phyloP scores from a whole-genome alignment of 2,888 invertebrate species.

The Celastrina argiolus region DNA sequence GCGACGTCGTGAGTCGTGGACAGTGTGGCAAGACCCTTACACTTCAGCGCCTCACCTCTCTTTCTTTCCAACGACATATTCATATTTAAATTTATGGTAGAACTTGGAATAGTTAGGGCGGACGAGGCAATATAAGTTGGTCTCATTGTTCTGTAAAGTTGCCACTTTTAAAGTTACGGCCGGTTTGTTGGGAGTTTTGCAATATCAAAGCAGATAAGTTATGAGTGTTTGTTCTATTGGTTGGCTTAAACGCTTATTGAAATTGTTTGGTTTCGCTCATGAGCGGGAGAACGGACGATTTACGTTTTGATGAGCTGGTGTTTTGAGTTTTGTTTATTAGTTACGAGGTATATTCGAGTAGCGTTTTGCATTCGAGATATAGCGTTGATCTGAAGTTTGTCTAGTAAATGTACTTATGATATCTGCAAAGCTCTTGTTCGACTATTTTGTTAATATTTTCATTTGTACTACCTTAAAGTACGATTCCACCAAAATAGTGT shows the following conservation, averaged over 20 bases:
- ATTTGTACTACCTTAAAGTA: too few relatives aligned
- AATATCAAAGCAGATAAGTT: slow-evolving; percentile 20
- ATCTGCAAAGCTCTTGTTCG: too few relatives aligned
- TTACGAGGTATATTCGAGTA: too few relatives aligned
- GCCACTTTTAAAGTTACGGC: slow-evolving; percentile 39
- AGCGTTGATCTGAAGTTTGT: too few relatives aligned
- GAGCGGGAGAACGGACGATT: not conserved
- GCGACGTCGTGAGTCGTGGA: too few relatives aligned
- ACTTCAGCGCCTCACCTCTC: slow-evolving; percentile 41
- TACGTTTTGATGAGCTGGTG: not conserved
- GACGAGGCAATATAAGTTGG: slow-evolving; percentile 55
- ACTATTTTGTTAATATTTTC: too few relatives aligned
- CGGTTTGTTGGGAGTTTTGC: slow-evolving; percentile 22
- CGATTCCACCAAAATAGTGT: too few relatives aligned
- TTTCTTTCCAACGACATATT: slow-evolving; percentile 61
- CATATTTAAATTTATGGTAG: slow-evolving; percentile 68
- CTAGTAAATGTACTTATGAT: too few relatives aligned
- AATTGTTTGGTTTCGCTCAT: not conserved
- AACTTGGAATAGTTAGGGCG: slow-evolving; percentile 61
- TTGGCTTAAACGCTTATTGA: slow-evolving; percentile 10
- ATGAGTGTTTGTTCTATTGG: slow-evolving; percentile 9
- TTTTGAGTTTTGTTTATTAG: not conserved
- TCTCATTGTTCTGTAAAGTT: slow-evolving; percentile 51
- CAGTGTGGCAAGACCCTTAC: too few relatives aligned
- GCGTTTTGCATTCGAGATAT: too few relatives aligned